phyloP scores from a whole-genome alignment of 2,797 vertebrate species.

The Myripristis jacobus region DNA sequence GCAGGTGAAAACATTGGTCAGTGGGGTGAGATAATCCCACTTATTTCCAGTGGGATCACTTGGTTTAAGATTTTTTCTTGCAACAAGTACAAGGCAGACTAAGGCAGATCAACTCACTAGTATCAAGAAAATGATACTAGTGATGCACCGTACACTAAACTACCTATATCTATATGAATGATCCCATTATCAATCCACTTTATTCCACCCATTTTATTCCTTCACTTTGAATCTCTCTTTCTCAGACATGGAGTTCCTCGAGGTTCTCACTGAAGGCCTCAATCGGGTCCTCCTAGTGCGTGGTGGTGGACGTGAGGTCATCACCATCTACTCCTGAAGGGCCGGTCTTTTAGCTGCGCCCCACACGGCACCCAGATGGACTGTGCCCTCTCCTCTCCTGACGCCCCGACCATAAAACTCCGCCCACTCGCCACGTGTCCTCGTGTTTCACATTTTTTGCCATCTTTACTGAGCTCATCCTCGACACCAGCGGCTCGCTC shows the following conservation, averaged over 20 bases:
- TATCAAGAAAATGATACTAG: no score
- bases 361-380: slow-evolving; percentile 19
- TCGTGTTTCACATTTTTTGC: slow-evolving; percentile 60
- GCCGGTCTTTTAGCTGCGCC: slow-evolving; percentile 43
- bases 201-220: slow-evolving; percentile 21
- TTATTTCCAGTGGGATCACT: no score
- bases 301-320: slow-evolving; percentile 97
- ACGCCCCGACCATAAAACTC: slow-evolving; percentile 37
- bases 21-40: no score
- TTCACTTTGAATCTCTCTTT: slow-evolving; percentile 55
- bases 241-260: slow-evolving; percentile 98
- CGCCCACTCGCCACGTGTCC: slow-evolving; percentile 51
- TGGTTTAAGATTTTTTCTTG: no score
- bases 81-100: no score
- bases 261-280: slow-evolving; percentile 96
- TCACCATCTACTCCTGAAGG: slow-evolving; percentile 99
- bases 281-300: slow-evolving; percentile 97
- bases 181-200: no score
- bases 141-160: no score
- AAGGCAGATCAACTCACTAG: no score
- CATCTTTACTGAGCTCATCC: slow-evolving; percentile 49
- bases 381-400: slow-evolving; percentile 59
- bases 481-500: slow-evolving; percentile 16
- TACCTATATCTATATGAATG: no score
- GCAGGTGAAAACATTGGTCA: no score